Base-by-base conservation (phyloP, 2,888 invertebrate genomes). In the Caenorhabditis japonica region DNA sequence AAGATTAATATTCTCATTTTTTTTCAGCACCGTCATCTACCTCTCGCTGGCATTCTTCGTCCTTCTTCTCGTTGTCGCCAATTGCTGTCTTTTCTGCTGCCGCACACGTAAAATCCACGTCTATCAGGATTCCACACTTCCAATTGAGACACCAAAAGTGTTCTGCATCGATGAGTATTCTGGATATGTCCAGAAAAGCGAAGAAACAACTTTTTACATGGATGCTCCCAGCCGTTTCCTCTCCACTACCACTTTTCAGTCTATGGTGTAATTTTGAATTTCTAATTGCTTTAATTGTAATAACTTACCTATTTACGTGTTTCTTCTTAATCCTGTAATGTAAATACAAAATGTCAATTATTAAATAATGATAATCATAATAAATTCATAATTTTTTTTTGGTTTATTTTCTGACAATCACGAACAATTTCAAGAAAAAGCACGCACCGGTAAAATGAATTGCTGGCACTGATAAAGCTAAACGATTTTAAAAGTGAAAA, bases 11-110 rank as follows among this genome's bases (percentile, higher is more conserved):
- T n/a, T n/a, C n/a, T 46, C 7, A 17, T 15, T 4, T 33, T 44
- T 44, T 62, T 62, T 39, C 64, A 64, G 64, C 33, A 12, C 33
- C n/a, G 34, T 64, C 47, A 49, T 64, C 64, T 64, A 55, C 47
- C 7, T 8, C 7, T 47, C 41, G 7, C 39, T 64, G 3, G 23
- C 25, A 21, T 23, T 41, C 17, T 13, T 64, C 15, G 47, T 64
- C 33, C n/a, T 55, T 2, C 39, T 64, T 1, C 34, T 64, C 47
- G 30, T 64, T 34, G 41, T 55, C 30, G 30, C 34, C 33, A 39
- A 41, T 34, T 7, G 30, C 33, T 3, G 41, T 10, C 19, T 64
- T 15, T 55, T 17, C 38, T 41, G 21, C 33, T 53, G 10, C 15
- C 55, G 49, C 12, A 15, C 46, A 12, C 10, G 33, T 5, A 3